phyloP scores from a whole-genome alignment of 1,140 invertebrate species.

The Dufourea novaeangliae region DNA sequence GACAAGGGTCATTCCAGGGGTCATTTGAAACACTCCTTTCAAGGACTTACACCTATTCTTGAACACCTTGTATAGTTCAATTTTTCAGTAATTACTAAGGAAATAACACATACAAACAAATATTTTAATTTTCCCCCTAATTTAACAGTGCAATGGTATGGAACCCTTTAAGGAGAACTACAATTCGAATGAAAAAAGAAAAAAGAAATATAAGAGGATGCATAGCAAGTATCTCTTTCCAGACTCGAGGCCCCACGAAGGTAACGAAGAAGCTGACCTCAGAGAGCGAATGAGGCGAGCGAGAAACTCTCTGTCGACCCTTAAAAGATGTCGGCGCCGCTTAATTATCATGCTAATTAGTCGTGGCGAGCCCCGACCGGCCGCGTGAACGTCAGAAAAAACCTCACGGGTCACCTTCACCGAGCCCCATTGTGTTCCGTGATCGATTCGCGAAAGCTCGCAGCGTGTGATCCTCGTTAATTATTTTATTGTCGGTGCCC shows the following conservation, averaged over 20 bases:
- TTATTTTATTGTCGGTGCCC: conserved; percentile 57
- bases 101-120: too few relatives aligned
- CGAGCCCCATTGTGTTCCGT: conserved; percentile 24
- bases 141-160: too few relatives aligned
- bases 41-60: too few relatives aligned
- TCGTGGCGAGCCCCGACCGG: conserved; percentile 42
- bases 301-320: conserved; percentile 42
- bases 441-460: conserved; percentile 59
- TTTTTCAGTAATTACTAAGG: too few relatives aligned
- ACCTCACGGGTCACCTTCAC: conserved; percentile 42
- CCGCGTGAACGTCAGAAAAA: conserved; percentile 45
- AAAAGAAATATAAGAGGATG: too few relatives aligned
- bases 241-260: not conserved
- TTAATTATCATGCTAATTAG: conserved; percentile 70
- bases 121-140: too few relatives aligned
- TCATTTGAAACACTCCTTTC: too few relatives aligned
- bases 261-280: conserved; percentile 40
- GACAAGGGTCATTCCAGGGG: too few relatives aligned
- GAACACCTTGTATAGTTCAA: too few relatives aligned
- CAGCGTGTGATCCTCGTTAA: conserved; percentile 55
- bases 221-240: too few relatives aligned
- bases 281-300: not conserved
- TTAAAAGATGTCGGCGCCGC: conserved; percentile 55
- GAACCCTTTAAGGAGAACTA: too few relatives aligned
- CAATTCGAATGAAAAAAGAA: too few relatives aligned